Evolutionary conservation across 2,797 vertebrate genomes (phyloP).

Genomic region (Rhinella marina): DNA sequence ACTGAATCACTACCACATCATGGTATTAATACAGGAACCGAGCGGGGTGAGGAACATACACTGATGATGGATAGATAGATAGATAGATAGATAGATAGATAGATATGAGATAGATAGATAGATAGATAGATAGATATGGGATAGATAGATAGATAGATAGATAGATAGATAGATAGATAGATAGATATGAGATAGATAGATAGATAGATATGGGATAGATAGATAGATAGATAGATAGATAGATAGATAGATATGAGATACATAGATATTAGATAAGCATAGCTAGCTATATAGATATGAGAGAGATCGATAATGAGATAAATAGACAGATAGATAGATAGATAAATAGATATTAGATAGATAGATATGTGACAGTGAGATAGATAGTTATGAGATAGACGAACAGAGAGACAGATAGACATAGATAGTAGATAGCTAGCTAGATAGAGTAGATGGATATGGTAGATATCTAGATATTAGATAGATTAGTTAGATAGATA

Average conservation of each 20-base stretch:
- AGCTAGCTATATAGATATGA: neutral
- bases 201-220: neutral
- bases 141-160: conserved; percentile 18
- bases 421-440: neutral
- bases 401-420: neutral
- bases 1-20: neutral
- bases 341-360: conserved; percentile 5
- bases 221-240: neutral
- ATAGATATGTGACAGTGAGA: neutral
- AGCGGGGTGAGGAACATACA: neutral
- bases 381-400: neutral
- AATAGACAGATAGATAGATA: conserved; percentile 21
- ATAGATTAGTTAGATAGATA: too few species aligned
- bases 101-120: neutral
- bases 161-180: conserved; percentile 18
- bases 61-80: neutral
- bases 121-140: conserved; percentile 10
- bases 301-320: conserved; percentile 10
- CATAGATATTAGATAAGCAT: too few species aligned
- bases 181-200: neutral
- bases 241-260: neutral
- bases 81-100: conserved; percentile 2
- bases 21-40: neutral
- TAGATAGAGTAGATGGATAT: too few species aligned
- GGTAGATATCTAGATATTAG: too few species aligned